These are phyloP conservation scores for Cynaeus angustus DNA, from an alignment of 2,888 invertebrate genomes.

Conservation along the genomic window DNA sequence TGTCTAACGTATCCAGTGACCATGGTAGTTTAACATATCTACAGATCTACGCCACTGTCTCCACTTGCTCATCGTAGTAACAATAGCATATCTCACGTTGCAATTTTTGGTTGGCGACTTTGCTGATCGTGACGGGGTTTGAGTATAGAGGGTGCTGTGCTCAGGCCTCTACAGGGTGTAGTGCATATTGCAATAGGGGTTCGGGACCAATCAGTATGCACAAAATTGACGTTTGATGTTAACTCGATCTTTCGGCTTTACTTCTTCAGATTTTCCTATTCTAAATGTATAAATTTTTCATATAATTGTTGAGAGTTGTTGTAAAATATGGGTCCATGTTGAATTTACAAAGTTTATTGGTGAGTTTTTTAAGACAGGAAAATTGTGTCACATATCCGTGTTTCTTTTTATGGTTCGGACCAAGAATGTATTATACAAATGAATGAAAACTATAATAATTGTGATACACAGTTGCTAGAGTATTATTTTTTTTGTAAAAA, in stretches of 20 bases:
- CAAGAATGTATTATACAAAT: conserved; percentile 39
- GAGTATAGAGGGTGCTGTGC: conserved; percentile 18
- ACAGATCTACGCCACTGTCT: conserved; percentile 17
- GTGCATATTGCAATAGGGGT: conserved; percentile 40
- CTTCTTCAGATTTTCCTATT: conserved; percentile 22
- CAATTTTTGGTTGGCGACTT: conserved; percentile 10
- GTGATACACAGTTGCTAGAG: conserved; percentile 49
- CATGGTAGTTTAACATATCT: neutral
- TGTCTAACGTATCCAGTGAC: no score
- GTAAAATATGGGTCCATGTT: conserved; percentile 52
- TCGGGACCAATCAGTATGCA: conserved; percentile 50
- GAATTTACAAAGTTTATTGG: conserved; percentile 51
- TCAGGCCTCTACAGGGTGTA: conserved; percentile 29
- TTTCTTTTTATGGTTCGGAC: conserved; percentile 38
- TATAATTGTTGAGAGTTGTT: conserved; percentile 48
- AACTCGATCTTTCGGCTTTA: conserved; percentile 18
- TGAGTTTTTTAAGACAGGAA: conserved; percentile 15
- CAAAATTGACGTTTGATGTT: conserved; percentile 32
- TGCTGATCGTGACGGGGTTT: conserved; percentile 17
- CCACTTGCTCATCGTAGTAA: conserved; percentile 20
- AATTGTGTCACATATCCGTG: conserved; percentile 32
- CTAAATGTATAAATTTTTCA: conserved; percentile 30
- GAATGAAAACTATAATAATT: conserved; percentile 47
- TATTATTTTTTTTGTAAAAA: conserved; percentile 40
- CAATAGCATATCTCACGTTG: conserved; percentile 30